phyloP scores from a whole-genome alignment of 2,113 vertebrate species.

The Andinoacara biseriatus region DNA sequence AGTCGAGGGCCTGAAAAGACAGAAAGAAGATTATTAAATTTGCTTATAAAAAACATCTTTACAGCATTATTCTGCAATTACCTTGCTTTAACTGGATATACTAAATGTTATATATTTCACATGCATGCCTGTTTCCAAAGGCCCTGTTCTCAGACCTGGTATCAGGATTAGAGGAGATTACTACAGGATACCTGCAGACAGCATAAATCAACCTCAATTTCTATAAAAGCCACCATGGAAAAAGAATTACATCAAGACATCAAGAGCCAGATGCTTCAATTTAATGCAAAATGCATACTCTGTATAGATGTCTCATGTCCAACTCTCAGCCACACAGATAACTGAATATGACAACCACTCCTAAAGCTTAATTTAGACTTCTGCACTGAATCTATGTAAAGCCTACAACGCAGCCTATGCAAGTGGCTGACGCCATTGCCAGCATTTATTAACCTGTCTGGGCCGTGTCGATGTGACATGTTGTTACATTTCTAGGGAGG shows the following conservation, averaged over 20 bases:
- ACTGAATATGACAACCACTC: background rate
- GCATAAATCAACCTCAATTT: background rate
- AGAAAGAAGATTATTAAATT: slow-evolving; percentile 26
- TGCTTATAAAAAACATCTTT: background rate
- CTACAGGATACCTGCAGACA: background rate
- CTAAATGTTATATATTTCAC: background rate
- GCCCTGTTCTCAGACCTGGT: background rate
- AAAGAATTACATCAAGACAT: background rate
- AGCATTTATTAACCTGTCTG: background rate
- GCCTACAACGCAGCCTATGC: background rate
- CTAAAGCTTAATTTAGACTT: background rate
- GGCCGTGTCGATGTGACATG: background rate
- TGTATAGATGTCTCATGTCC: background rate
- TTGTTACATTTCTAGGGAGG: background rate
- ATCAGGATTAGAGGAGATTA: background rate
- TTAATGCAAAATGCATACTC: background rate
- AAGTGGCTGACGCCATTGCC: background rate
- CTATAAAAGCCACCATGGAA: background rate
- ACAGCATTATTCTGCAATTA: background rate
- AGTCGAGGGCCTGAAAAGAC: slow-evolving; percentile 80
- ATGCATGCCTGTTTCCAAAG: background rate
- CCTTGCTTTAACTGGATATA: background rate
- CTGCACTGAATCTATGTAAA: background rate
- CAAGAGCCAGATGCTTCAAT: background rate
- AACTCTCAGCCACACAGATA: background rate